Evolutionary conservation across 1,140 invertebrate genomes (phyloP), one percentile per base, ranked within the genome.

Genomic region (Sycobia sp.): DNA sequence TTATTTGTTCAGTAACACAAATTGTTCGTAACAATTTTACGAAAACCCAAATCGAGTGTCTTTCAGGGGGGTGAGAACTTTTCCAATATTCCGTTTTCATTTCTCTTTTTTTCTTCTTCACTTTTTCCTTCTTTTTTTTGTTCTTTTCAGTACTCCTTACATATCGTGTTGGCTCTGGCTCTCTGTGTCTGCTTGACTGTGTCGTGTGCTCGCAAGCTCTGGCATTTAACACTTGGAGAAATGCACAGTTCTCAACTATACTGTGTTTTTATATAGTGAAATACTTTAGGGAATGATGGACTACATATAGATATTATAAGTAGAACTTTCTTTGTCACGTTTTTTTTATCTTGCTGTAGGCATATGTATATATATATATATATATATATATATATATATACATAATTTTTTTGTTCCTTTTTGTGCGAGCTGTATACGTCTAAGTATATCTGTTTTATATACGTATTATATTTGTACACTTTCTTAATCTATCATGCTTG

Each of bases 171-270:
- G 23, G 47, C 53, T 60, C 43, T 65, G 43, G 65, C 38, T 55
- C 27, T 49, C 2, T 51, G 39, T 43, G 50, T 32, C 32, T 55
- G 18, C 34, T 55, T 34, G 20, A 58, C 29, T 60, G 23, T 47
- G 41, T 46, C 36, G 22, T 69, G 22, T 65, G 54, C 46, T 20
- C 55, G 57, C 47, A 63, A 63, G 50, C 34, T 65, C 43, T 60
- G 54, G 41, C 36, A 59, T 60, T 65, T 64, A 43, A 47, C 43
- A 58, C 32, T 18, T 53, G 14, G 16, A 62, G 23, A 54, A 20
- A 51, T 59, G 54, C 55, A 65, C 32, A 58, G 3, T 53, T 46
- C 36, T 53, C 36, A 53, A n/a, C n/a, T n/a, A n/a, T n/a, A n/a
- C n/a, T n/a, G n/a, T n/a, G n/a, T n/a, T n/a, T n/a, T n/a, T n/a